Evolutionary conservation across 2,888 invertebrate genomes (phyloP), one percentile per base, ranked within the genome.

Genomic region (Augochlorella aurata): DNA sequence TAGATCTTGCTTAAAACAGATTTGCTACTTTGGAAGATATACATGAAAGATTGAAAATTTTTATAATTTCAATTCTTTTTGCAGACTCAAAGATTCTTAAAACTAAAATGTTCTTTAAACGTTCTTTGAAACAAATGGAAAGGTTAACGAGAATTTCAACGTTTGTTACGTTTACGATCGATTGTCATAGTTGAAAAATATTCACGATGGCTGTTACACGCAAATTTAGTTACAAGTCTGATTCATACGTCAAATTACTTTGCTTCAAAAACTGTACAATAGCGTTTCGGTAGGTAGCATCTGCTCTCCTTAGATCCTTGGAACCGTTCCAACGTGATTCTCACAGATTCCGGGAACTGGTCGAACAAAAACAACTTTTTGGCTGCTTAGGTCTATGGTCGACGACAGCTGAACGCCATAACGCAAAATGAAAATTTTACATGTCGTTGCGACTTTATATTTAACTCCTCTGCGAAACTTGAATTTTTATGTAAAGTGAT

Each of bases 341-440:
- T 38, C 38, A 18, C 63, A 38, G 38, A 44, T 45, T 66, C 44
- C 44, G n/a, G 66, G 38, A 66, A 66, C 63, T 38, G 63, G 38
- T 63, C 38, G 63, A 18, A 63, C 63, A 16, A 63, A 63, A 63
- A 63, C 63, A 63, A 18, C 63, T 38, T 63, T 63, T 63, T 63
- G 63, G 63, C 63, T 63, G 18, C 63, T 4, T 10, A 18, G 61
- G 29, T 29, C 24, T 14, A 61, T 61, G 63, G 63, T 63, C 38
- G 63, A 18, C 63, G 63, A 63, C 63, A 63, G 63, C 63, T 38
- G 63, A 38, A 63, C 38, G 38, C 38, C 38, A 63, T 63, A 63
- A 63, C 10, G 63, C 38, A 18, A 38, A 63, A 63, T 63, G 63
- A 63, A 63, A 38, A 63, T 63, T 18, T 63, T 63, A 38, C 16